Evolutionary conservation across 2,797 vertebrate species (phyloP).

Genomic region (Megalops cyprinoides): DNA sequence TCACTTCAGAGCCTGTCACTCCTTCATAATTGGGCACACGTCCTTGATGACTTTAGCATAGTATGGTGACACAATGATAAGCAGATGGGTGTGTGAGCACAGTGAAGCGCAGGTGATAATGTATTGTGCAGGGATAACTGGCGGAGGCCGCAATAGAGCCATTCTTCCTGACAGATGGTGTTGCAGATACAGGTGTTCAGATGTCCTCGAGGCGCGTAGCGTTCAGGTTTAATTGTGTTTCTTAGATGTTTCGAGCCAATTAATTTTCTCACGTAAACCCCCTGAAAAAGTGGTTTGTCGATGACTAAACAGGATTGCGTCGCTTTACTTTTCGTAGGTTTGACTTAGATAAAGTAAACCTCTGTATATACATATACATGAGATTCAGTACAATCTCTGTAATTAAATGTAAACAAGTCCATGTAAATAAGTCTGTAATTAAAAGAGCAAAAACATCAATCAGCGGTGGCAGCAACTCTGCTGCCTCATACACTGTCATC

Average conservation of each 20-base stretch:
- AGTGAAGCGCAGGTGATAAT: background rate
- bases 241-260: constrained; percentile 17
- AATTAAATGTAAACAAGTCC: background rate
- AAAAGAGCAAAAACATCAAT: background rate
- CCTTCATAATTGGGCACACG: constrained; percentile 31
- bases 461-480: background rate
- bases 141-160: constrained; percentile 13
- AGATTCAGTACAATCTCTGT: background rate
- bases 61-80: constrained; percentile 9
- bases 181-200: background rate
- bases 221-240: constrained; percentile 1
- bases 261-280: constrained; percentile 3
- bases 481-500: too few species aligned
- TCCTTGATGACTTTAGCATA: constrained; percentile 18
- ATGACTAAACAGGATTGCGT: constrained; percentile 5
- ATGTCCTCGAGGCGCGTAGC: background rate
- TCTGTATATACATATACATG: too few species aligned
- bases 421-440: background rate
- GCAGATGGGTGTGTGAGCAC: constrained; percentile 25
- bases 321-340: background rate
- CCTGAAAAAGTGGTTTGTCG: background rate
- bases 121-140: constrained; percentile 13
- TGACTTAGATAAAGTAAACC: too few species aligned
- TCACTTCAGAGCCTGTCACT: constrained; percentile 29
- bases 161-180: background rate